Evolutionary conservation across 2,888 invertebrate genomes (phyloP).

Genomic region (Megaustenia siamemsis): DNA sequence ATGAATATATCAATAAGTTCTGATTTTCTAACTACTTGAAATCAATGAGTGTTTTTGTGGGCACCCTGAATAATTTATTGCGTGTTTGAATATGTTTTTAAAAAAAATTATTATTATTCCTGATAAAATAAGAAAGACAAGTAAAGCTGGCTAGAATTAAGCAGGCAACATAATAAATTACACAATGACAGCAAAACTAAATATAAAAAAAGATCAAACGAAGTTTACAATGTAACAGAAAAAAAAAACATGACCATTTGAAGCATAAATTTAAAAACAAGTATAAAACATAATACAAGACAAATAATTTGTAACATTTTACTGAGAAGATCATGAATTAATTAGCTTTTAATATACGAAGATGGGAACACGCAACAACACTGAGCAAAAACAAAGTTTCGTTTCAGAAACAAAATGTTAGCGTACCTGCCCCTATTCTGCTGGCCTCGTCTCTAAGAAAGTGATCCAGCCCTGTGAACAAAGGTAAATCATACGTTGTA

Average conservation of each 20-base stretch:
- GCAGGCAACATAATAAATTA: neutral
- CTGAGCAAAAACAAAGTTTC: neutral
- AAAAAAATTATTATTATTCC: too few relatives aligned
- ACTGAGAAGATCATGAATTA: too few relatives aligned
- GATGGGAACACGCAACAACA: neutral
- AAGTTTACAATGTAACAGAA: neutral
- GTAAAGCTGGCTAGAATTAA: neutral
- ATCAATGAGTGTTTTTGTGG: too few relatives aligned
- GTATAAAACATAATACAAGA: neutral
- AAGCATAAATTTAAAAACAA: neutral
- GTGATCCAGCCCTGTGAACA: constrained; percentile 59
- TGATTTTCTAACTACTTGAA: too few relatives aligned
- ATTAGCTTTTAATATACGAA: neutral
- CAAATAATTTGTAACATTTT: neutral
- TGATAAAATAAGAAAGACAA: neutral
- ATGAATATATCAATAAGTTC: too few relatives aligned
- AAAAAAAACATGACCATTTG: neutral
- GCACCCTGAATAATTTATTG: too few relatives aligned
- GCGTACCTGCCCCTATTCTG: constrained; percentile 60
- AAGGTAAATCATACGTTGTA: too few relatives aligned
- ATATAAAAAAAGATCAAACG: neutral
- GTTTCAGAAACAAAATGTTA: neutral
- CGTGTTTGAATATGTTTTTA: too few relatives aligned
- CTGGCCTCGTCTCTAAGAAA: constrained; percentile 62
- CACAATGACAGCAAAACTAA: neutral